A percentile compares a stretch with the other conserved stretches of the same genome.
Evolutionary conservation across 2,797 vertebrate genomes (phyloP).

Genomic region (Mormyrops boulengeri): DNA sequence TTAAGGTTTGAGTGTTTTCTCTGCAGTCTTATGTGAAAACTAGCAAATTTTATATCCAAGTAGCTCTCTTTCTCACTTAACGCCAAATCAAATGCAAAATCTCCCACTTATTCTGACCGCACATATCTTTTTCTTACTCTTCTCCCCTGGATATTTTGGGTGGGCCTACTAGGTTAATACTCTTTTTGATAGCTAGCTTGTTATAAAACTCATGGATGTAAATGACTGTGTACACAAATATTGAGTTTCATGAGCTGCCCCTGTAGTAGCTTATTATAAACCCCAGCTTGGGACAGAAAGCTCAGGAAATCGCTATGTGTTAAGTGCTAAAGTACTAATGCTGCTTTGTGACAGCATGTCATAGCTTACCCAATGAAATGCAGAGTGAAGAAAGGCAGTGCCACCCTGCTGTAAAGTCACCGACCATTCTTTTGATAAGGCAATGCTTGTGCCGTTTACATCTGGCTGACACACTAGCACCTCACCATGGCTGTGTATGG

Average conservation of each 20-base stretch:
- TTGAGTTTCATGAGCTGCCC: not conserved
- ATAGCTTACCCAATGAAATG: not conserved
- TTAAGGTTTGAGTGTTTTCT: not conserved
- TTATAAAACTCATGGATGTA: not conserved
- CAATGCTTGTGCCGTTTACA: not conserved
- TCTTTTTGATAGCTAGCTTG: not conserved
- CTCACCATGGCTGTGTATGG: not conserved
- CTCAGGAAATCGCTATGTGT: not conserved
- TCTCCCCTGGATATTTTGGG: not conserved
- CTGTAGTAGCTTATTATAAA: not conserved
- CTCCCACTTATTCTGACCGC: not conserved
- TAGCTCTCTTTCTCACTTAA: not conserved
- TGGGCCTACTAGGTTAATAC: not conserved
- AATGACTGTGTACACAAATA: not conserved
- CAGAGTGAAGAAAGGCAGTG: not conserved
- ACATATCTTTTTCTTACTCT: not conserved
- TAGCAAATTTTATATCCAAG: not conserved
- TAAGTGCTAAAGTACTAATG: not conserved
- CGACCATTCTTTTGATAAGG: not conserved
- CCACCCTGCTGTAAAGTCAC: not conserved
- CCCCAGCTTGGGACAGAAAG: not conserved
- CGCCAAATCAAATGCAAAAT: not conserved
- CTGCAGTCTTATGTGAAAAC: not conserved
- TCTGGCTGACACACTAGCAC: not conserved
- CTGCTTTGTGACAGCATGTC: not conserved